Evolutionary conservation across 2,797 vertebrate species (phyloP), one percentile per base, ranked within the genome.

Genomic region (Psittacula derbiana): DNA sequence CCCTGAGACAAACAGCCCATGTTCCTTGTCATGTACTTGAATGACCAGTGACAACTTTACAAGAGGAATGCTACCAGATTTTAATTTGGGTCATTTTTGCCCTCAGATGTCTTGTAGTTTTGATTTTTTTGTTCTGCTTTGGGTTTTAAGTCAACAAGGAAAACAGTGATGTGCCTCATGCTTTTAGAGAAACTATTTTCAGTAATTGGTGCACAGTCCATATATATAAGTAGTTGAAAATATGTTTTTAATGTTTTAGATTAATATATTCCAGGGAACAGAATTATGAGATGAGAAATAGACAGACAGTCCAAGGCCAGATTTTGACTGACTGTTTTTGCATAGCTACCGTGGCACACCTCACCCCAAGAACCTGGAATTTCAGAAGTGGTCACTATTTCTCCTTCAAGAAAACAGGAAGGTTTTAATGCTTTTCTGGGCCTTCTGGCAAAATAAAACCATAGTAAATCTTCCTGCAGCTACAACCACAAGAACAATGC

Each of bases 1-100:
- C 78, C 71, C 41, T 87, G 86, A 95, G 82, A 92, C 62, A 88
- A 93, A 93, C 61, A 86, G 65, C 64, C 86, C 83, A 16, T 40
- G 67, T 80, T 94, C 41, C 57, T 95, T 93, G 76, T 80, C 41
- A 38, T 71, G 31, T 70, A 60, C 36, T 73, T 85, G 57, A 69
- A 70, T 74, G 71, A 55, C 57, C 41, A 49, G 49, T 87, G 67
- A 71, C 83, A 85, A 1, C 75, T 92, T 85, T 27, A 67, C 20
- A 74, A 62, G 17, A 64, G 38, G 89, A 86, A 85, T 49, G 12
- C n/a, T 81, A 5, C 52, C 6, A 3, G 65, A 62, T 79, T 40
- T 78, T 90, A 76, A 47, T 85, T 85, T 64, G 23, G 17, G 30
- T 57, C 36, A n/a, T 73, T 93, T 96, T 92, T 92, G 20, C 49